Evolutionary conservation across 2,797 vertebrate species (phyloP).

Genomic region (Takifugu rubripes): DNA sequence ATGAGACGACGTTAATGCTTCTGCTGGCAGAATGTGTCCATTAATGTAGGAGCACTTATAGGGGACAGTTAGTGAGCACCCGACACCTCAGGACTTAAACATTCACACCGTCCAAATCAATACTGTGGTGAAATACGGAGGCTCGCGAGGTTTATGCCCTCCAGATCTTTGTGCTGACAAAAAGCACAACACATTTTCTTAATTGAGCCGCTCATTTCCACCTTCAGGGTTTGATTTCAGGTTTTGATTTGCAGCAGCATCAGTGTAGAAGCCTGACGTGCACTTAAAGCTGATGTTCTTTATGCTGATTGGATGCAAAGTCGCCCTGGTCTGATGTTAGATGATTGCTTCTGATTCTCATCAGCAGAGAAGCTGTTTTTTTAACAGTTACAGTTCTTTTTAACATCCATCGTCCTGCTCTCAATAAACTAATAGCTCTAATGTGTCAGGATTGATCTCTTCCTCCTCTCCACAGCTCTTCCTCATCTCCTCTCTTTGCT

Average conservation of each 20-base stretch:
- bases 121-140: slow-evolving; percentile 41
- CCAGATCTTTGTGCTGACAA: slow-evolving; percentile 66
- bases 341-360: slow-evolving; percentile 22
- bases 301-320: not conserved
- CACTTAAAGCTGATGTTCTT: slow-evolving; percentile 4
- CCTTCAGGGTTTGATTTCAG: too few species aligned
- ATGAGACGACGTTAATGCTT: too few species aligned
- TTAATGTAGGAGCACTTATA: too few species aligned
- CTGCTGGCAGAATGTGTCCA: too few species aligned
- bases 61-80: too few species aligned
- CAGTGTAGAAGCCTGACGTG: too few species aligned
- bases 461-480: slow-evolving; percentile 20
- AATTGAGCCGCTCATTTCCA: slow-evolving; percentile 19
- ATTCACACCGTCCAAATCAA: slow-evolving; percentile 64
- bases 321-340: too few species aligned
- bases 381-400: slow-evolving; percentile 53
- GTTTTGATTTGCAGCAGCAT: too few species aligned
- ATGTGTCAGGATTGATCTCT: slow-evolving; percentile 97
- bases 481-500: slow-evolving; percentile 19
- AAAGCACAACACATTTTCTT: too few species aligned
- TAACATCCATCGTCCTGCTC: slow-evolving; percentile 77
- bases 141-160: not conserved
- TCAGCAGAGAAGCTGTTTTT: slow-evolving; percentile 42
- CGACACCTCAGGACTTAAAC: slow-evolving; percentile 78
- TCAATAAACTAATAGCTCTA: slow-evolving; percentile 91